A percentile compares a stretch with the other conserved stretches of the same genome.
These are phyloP conservation scores for Australoheros facetus DNA, from an alignment of 2,797 vertebrate genomes.

Conservation along the genomic window DNA sequence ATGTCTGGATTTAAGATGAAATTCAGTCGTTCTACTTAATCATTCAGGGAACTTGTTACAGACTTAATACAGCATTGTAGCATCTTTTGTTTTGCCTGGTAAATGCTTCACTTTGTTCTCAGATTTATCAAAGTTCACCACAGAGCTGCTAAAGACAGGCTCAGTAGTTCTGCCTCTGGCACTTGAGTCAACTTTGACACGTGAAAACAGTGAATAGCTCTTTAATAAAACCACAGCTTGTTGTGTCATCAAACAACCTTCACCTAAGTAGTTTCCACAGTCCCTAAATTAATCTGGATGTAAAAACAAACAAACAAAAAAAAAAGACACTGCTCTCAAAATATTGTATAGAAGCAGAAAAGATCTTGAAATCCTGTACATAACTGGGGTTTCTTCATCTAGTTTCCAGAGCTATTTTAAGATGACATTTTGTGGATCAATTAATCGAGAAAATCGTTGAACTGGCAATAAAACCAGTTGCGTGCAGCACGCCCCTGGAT, in stretches of 20 bases:
- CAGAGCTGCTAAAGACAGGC: neutral
- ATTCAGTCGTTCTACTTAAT: neutral
- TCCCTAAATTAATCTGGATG: neutral
- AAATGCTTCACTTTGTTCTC: constrained; percentile 6
- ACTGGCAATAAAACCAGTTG: neutral
- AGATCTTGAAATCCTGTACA: neutral
- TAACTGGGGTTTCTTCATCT: neutral
- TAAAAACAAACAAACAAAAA: neutral
- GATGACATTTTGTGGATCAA: neutral
- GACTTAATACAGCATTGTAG: neutral
- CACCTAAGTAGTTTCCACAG: neutral
- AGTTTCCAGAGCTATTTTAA: neutral
- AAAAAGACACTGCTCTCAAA: neutral
- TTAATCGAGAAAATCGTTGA: neutral
- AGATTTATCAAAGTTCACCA: neutral
- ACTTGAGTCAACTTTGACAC: neutral
- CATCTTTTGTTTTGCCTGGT: neutral
- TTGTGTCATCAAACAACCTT: neutral
- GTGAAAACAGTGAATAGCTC: neutral
- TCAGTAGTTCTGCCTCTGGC: neutral
- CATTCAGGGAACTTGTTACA: neutral
- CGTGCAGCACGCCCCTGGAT: neutral
- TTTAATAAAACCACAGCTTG: neutral
- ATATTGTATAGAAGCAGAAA: neutral
- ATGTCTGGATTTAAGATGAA: neutral